Evolutionary conservation across 2,113 vertebrate genomes (phyloP).

Genomic region (Lota lota): DNA sequence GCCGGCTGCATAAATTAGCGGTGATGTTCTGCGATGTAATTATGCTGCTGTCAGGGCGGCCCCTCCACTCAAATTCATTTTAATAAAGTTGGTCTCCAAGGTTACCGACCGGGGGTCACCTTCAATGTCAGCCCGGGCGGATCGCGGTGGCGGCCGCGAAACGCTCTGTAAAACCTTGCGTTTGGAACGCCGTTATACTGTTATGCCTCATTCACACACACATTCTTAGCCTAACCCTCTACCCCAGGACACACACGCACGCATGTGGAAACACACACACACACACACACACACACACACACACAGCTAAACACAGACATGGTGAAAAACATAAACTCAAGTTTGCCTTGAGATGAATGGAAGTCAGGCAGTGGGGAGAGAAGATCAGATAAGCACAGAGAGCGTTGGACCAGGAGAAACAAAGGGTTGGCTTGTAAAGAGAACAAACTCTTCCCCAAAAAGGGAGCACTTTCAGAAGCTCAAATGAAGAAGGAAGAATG

Average conservation of each 20-base stretch:
- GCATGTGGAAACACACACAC: background rate
- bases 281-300: conserved; percentile 8
- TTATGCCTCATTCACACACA: conserved; percentile 25
- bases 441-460: no score
- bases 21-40: conserved; percentile 99
- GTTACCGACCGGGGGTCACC: conserved; percentile 95
- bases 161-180: conserved; percentile 43
- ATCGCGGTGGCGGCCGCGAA: conserved; percentile 50
- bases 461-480: no score
- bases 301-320: conserved; percentile 11
- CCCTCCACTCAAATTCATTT: conserved; percentile 99
- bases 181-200: conserved; percentile 58
- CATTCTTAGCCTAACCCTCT: conserved; percentile 11
- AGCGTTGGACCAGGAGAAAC: background rate
- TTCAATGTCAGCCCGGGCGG: conserved; percentile 88
- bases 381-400: conserved; percentile 2
- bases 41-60: conserved; percentile 98
- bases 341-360: conserved; percentile 22
- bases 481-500: no score
- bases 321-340: background rate
- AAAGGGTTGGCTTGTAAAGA: no score
- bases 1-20: conserved; percentile 96
- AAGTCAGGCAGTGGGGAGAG: conserved; percentile 17
- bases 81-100: conserved; percentile 99
- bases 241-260: conserved; percentile 14